These are phyloP conservation scores for Salvelinus alpinus DNA, from an alignment of 2,113 vertebrate genomes.

Conservation along the genomic window DNA sequence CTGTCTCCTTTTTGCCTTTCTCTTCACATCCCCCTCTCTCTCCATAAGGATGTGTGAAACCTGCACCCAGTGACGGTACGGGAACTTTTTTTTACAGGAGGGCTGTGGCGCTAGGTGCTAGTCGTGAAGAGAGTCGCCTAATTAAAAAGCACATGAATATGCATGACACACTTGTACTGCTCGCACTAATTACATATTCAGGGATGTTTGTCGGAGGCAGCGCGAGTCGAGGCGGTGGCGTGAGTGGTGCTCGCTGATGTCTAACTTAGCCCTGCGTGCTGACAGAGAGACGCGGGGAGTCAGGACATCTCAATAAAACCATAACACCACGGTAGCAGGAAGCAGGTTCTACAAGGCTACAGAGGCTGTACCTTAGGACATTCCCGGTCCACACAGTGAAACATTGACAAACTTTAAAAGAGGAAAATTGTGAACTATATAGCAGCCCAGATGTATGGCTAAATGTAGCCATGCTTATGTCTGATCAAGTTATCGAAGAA, in stretches of 20 bases:
- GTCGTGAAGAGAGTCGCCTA: conserved; percentile 84
- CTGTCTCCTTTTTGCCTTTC: not conserved
- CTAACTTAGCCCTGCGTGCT: conserved; percentile 67
- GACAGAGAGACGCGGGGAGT: conserved; percentile 29
- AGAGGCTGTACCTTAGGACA: conserved; percentile 19
- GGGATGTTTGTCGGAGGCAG: conserved; percentile 66
- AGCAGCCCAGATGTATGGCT: no score
- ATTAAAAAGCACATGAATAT: conserved; percentile 97
- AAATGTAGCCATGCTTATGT: no score
- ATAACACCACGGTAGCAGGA: not conserved
- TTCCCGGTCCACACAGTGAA: conserved; percentile 15
- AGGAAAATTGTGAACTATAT: not conserved
- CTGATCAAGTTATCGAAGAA: no score
- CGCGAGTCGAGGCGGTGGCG: conserved; percentile 47
- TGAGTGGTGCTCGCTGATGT: conserved; percentile 67
- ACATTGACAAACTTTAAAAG: conserved; percentile 19
- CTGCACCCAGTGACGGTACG: conserved; percentile 52
- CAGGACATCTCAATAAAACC: conserved; percentile 48
- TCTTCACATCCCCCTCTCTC: not conserved
- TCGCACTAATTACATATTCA: conserved; percentile 88
- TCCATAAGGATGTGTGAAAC: not conserved
- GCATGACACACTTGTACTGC: conserved; percentile 89
- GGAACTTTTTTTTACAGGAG: conserved; percentile 72
- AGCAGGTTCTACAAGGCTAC: conserved; percentile 15
- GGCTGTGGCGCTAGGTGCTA: conserved; percentile 59